Percentiles rank a stretch among this genome's conserved stretches.
Conservation (phyloP, 1,140 invertebrate genomes). For the Heliconius congener region DNA sequence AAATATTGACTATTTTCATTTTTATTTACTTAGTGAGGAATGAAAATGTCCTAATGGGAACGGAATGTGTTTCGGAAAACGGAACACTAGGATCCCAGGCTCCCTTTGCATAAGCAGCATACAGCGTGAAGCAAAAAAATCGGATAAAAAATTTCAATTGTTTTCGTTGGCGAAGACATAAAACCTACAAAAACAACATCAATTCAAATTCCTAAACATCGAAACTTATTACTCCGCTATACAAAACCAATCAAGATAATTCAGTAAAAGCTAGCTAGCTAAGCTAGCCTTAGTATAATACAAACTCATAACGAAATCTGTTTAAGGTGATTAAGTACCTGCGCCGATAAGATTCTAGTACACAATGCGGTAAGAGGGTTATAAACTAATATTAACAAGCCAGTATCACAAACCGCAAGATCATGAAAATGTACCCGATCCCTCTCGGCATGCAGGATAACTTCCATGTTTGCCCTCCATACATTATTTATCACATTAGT, state of each 20-base stretch:
- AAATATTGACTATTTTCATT: no score
- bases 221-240: no score
- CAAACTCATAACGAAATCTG: neutral
- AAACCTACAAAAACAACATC: no score
- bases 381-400: conserved; percentile 77
- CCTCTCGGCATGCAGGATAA: conserved; percentile 67
- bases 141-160: no score
- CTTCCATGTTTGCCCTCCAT: conserved; percentile 68
- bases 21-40: no score
- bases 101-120: no score
- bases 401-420: conserved; percentile 73
- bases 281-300: neutral
- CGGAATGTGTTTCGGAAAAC: no score
- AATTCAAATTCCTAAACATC: no score
- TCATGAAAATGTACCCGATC: conserved; percentile 75
- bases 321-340: conserved; percentile 30
- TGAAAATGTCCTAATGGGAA: no score
- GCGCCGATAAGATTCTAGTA: conserved; percentile 54
- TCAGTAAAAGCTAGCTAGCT: neutral
- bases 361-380: conserved; percentile 62
- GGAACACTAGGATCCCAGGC: no score
- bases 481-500: conserved; percentile 77
- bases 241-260: neutral
- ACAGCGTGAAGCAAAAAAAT: no score
- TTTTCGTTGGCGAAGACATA: no score